A percentile compares a stretch with the other conserved stretches of the same genome.
Conservation (phyloP, 2,797 vertebrate genomes). For the Chrysocyon brachyurus region DNA sequence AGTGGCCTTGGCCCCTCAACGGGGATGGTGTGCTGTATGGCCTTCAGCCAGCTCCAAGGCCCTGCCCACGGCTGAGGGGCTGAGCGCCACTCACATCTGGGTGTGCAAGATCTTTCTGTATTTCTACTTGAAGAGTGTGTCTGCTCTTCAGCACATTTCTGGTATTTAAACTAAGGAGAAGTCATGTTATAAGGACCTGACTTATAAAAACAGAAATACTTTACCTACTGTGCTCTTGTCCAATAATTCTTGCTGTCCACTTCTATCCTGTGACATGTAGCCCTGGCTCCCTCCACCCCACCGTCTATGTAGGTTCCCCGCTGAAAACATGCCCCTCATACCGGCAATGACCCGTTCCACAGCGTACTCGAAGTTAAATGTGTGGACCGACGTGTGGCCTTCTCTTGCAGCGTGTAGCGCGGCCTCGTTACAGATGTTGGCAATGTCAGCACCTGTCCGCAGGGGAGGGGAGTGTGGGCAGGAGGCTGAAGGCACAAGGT, state of each 20-base stretch:
- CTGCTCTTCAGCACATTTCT: background rate
- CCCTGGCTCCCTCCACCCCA: background rate
- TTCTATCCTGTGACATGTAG: accelerated
- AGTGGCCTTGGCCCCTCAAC: background rate
- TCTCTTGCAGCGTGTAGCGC: conserved; percentile 98
- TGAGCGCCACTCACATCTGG: accelerated
- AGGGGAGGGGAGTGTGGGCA: background rate
- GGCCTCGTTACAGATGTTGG: conserved; percentile 98
- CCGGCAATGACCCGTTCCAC: conserved; percentile 98
- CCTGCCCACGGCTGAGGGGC: background rate
- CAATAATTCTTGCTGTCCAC: background rate
- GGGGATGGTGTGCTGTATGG: too few species aligned
- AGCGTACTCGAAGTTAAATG: conserved; percentile 96
- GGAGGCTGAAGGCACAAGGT: too few species aligned
- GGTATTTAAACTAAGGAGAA: background rate
- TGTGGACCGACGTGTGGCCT: conserved; percentile 95
- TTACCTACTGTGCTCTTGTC: accelerated
- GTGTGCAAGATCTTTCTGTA: background rate
- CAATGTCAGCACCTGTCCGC: conserved; percentile 96
- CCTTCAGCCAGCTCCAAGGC: background rate
- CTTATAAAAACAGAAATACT: background rate
- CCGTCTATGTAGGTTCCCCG: background rate
- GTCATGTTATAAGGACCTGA: background rate
- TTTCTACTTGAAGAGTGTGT: background rate
- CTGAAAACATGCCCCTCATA: conserved; percentile 72